Evolutionary conservation across 2,113 vertebrate species (phyloP).

Genomic region (Engystomops pustulosus): DNA sequence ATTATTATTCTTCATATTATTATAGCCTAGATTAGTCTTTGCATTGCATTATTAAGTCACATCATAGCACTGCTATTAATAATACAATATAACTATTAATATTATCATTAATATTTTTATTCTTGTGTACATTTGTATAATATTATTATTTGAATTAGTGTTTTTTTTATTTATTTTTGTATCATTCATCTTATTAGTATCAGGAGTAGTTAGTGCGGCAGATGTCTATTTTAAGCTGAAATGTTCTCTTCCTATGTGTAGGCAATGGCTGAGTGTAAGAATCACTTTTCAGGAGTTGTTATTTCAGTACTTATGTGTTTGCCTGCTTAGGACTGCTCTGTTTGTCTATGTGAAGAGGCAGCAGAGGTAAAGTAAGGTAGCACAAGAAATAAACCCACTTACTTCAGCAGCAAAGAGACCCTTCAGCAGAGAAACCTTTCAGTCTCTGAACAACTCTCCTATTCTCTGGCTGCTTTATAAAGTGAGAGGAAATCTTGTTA

Average conservation of each 20-base stretch:
- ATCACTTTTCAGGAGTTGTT: slow-evolving; percentile 11
- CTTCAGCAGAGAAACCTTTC: slow-evolving; percentile 78
- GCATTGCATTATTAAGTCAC: too few species aligned
- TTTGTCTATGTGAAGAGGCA: slow-evolving; percentile 70
- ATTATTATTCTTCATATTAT: background rate
- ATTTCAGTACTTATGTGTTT: slow-evolving; percentile 1
- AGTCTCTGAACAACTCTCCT: slow-evolving; percentile 68
- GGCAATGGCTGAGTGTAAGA: background rate
- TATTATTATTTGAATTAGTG: too few species aligned
- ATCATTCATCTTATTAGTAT: background rate
- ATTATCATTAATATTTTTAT: background rate
- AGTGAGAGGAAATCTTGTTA: slow-evolving; percentile 9
- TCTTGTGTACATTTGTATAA: too few species aligned
- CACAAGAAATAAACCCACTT: slow-evolving; percentile 73
- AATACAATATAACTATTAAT: background rate
- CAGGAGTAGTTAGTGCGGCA: background rate
- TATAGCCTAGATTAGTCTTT: background rate
- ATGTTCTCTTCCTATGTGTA: background rate
- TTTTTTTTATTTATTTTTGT: background rate
- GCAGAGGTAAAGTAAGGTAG: slow-evolving; percentile 79
- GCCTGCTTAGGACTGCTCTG: background rate
- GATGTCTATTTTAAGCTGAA: background rate
- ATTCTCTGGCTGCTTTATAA: background rate
- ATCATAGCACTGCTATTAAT: background rate
- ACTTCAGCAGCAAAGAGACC: slow-evolving; percentile 81